These are phyloP conservation scores for Ataeniobius toweri DNA, from an alignment of 2,797 vertebrate species.

Conservation along the genomic window DNA sequence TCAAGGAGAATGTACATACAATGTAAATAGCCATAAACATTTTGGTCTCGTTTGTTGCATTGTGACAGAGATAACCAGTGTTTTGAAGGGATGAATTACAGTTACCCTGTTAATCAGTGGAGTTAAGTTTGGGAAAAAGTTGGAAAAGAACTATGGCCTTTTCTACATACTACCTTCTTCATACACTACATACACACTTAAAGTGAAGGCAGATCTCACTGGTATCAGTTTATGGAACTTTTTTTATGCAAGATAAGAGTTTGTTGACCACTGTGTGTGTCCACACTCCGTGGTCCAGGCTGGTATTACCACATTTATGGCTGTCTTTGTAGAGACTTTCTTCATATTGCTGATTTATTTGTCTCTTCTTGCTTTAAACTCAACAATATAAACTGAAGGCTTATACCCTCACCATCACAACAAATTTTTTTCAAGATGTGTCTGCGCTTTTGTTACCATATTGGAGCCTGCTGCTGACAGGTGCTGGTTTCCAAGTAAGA, in stretches of 20 bases:
- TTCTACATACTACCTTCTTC: neutral
- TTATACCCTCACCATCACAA: too few relatives aligned
- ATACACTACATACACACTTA: neutral
- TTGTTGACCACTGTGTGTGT: neutral
- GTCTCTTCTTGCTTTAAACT: too few relatives aligned
- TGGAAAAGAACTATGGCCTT: neutral
- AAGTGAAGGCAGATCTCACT: neutral
- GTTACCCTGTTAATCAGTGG: neutral
- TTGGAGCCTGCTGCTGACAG: neutral
- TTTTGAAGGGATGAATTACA: neutral
- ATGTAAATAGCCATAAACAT: too few relatives aligned
- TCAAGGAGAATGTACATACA: too few relatives aligned
- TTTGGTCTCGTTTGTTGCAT: neutral
- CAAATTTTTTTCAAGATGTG: too few relatives aligned
- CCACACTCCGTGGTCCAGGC: neutral
- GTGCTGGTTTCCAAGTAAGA: neutral
- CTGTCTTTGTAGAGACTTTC: neutral
- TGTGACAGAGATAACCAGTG: neutral
- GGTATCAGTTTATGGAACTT: neutral
- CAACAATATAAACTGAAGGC: too few relatives aligned
- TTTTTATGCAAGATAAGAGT: neutral
- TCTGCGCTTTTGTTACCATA: too few relatives aligned
- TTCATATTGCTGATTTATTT: neutral
- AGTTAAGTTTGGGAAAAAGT: neutral
- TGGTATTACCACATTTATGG: neutral